A percentile compares a stretch with the other conserved stretches of the same genome.
These are phyloP conservation scores for Selene dorsalis DNA, from an alignment of 2,797 vertebrate species.

Conservation along the genomic window DNA sequence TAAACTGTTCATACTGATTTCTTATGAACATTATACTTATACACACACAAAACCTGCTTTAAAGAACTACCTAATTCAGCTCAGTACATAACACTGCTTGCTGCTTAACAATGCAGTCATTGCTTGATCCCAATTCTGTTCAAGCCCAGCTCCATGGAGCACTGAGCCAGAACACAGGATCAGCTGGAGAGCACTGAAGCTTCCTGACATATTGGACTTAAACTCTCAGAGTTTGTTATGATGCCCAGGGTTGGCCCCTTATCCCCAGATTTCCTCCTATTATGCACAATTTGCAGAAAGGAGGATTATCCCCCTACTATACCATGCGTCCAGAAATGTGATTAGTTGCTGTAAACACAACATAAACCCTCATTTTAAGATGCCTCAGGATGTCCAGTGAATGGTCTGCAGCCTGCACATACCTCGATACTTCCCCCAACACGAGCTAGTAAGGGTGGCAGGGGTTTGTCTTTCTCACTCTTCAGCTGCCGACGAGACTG, in stretches of 20 bases:
- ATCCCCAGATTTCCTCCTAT: not conserved
- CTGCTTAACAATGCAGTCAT: not conserved
- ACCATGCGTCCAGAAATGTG: not conserved
- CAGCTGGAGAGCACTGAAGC: constrained; percentile 2
- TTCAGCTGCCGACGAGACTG: constrained; percentile 96
- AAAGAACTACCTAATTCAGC: not conserved
- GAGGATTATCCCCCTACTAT: not conserved
- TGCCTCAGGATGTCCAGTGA: not conserved
- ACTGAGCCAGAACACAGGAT: not conserved
- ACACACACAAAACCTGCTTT: not conserved
- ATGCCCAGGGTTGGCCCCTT: not conserved
- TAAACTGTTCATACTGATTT: not conserved
- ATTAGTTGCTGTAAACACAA: not conserved
- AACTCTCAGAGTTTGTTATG: not conserved
- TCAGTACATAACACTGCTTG: not conserved
- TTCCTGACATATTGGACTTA: not conserved
- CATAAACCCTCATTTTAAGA: not conserved
- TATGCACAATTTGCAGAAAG: not conserved
- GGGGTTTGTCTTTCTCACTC: constrained; percentile 95
- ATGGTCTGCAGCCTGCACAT: not conserved
- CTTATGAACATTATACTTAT: not conserved
- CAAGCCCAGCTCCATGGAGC: not conserved
- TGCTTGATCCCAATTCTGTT: constrained; percentile 2
- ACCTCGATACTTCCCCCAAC: constrained; percentile 99
- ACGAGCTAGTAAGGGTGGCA: constrained; percentile 94